Base-by-base conservation (phyloP, 2,113 vertebrate genomes). In the Podarcis raffonei region DNA sequence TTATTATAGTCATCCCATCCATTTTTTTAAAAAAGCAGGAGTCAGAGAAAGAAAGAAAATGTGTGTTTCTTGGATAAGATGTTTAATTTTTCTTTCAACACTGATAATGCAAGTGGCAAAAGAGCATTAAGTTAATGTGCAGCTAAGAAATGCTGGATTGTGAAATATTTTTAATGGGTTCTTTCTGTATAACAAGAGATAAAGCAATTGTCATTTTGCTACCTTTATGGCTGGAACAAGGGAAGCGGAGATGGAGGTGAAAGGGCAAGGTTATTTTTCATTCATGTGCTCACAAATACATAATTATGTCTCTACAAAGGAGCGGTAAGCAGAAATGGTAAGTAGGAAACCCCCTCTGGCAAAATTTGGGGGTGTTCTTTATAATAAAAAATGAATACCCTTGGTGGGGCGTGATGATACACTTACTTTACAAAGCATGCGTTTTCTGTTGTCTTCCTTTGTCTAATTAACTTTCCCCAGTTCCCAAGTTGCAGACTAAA, bases 21-120 rank as follows among this genome's bases (percentile, higher is more conserved):
- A 2, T 69, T 42, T 42, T 42, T 42, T 30, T 6, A 42, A 32
- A 81, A 79, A 15, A 18, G 12, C 9, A 30, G 27, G 27, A n/a
- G 16, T n/a, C 42, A 57, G 62, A 68, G 59, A 25, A 5, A 39
- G 62, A 30, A 59, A 39, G 42, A 18, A 68, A 39, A 90, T 76
- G 30, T 72, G 0, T 20, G 89, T 76, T 1, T 57, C 85, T 81
- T 89, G 35, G 84, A 83, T 89, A 91, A 90, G 7, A 66, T 57
- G 0, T 4, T 78, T 88, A 0, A 5, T 89, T 92, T 89, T 86
- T 0, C 39, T 57, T 86, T 89, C 20, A 91, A 89, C 11, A 8
- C 5, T 48, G 23, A 0, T 72, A 78, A 65, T 1, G 39, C 39
- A 27, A 13, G 4, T 16, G 82, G 69, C 69, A 53, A 87, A 65